Conservation (phyloP, 1,140 invertebrate genomes). For the Fopius arisanus region DNA sequence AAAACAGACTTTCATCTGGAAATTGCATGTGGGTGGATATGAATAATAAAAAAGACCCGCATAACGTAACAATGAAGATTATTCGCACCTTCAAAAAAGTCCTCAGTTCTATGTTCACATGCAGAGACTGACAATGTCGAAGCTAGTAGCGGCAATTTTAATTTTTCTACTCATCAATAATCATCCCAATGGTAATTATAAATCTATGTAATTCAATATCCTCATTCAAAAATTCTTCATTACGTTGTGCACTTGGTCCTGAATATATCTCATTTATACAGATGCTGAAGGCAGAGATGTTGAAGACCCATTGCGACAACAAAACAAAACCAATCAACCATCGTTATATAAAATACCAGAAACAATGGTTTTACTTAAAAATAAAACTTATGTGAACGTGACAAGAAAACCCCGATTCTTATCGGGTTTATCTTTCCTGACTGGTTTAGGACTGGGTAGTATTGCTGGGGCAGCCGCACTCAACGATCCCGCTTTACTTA, state of each 20-base stretch:
- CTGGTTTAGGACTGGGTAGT: slow-evolving; percentile 47
- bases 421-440: slow-evolving; percentile 48
- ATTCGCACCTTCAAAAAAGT: not conserved
- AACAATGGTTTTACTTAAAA: not conserved
- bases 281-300: not conserved
- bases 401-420: slow-evolving; percentile 42
- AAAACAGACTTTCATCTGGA: slow-evolving; percentile 21
- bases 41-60: slow-evolving; percentile 15
- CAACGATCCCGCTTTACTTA: slow-evolving; percentile 4
- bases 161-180: not conserved
- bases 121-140: not conserved
- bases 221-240: no score
- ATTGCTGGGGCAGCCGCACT: slow-evolving; percentile 36
- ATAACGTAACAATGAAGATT: not conserved
- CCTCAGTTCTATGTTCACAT: slow-evolving; percentile 5
- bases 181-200: not conserved
- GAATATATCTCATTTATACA: not conserved
- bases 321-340: not conserved
- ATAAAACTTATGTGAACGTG: not conserved
- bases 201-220: not conserved
- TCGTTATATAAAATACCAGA: not conserved
- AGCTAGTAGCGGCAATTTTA: not conserved
- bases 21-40: slow-evolving; percentile 20
- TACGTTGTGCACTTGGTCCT: not conserved
- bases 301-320: not conserved